A percentile compares a stretch with the other conserved stretches of the same genome.
Evolutionary conservation across 2,888 invertebrate genomes (phyloP).

Genomic region (Phymatocera aterrima): DNA sequence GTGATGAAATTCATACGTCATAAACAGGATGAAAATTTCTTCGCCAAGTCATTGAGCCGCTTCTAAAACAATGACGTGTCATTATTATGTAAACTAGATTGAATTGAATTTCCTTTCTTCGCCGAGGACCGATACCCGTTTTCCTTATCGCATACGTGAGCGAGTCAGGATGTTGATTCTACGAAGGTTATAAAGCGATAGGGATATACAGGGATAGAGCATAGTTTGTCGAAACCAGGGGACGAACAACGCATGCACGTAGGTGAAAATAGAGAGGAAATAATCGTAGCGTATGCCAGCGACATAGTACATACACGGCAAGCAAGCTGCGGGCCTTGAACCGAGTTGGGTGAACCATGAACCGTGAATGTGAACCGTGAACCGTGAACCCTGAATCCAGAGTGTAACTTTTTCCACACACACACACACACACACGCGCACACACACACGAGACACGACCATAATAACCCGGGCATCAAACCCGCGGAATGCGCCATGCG

Average conservation of each 20-base stretch:
- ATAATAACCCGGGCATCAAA: conserved; percentile 43
- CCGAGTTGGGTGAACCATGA: conserved; percentile 7
- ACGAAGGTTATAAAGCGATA: no score
- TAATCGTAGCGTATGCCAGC: neutral
- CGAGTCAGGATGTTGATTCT: neutral
- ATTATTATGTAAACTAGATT: no score
- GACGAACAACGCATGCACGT: neutral
- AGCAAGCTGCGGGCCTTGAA: conserved; percentile 3
- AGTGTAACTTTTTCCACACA: conserved; percentile 45
- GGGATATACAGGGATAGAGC: neutral
- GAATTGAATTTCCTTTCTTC: neutral
- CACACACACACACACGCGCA: neutral
- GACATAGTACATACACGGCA: neutral
- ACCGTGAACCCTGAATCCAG: conserved; percentile 37
- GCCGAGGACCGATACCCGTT: neutral
- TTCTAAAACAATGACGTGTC: no score
- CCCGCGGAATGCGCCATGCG: conserved; percentile 42
- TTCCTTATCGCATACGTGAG: neutral
- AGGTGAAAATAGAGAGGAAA: neutral
- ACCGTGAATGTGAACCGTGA: conserved; percentile 37
- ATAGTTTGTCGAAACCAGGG: no score
- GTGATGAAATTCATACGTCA: no score
- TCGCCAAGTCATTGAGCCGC: no score
- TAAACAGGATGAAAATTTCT: no score
- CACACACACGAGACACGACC: neutral